phyloP scores from a whole-genome alignment of 2,113 vertebrate genomes.

The Callithrix jacchus region DNA sequence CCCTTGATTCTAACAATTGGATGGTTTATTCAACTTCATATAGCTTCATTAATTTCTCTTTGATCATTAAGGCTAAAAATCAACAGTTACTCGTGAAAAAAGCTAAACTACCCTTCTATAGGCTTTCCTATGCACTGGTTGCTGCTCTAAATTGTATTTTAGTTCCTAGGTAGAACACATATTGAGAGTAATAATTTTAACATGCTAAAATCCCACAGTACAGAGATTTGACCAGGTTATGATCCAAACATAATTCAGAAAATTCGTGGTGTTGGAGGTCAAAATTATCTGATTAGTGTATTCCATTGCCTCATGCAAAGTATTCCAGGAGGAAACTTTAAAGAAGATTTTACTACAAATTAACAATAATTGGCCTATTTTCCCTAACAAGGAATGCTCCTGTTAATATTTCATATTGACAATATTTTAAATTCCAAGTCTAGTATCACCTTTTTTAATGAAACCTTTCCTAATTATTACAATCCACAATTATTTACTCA shows the following conservation, averaged over 20 bases:
- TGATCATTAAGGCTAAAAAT: constrained; percentile 57
- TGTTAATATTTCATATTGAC: not conserved
- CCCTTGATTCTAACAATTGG: constrained; percentile 35
- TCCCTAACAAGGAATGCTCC: not conserved
- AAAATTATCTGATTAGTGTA: not conserved
- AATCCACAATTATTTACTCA: not conserved
- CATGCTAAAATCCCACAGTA: not conserved
- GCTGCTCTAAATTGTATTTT: not conserved
- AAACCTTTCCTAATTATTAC: not conserved
- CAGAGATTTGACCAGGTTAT: not conserved
- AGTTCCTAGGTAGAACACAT: not conserved
- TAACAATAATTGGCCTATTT: not conserved
- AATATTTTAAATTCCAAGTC: not conserved
- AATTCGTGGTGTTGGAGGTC: not conserved
- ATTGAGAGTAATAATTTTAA: constrained; percentile 15
- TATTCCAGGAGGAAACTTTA: not conserved
- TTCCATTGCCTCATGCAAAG: not conserved
- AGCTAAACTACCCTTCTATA: constrained; percentile 12
- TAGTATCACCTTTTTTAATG: not conserved
- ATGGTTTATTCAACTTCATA: constrained; percentile 56
- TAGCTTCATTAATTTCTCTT: constrained; percentile 16
- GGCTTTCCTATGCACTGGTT: not conserved
- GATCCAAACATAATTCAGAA: not conserved
- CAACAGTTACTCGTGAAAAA: constrained; percentile 16
- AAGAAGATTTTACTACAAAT: not conserved